Conservation (phyloP, 2,113 vertebrate genomes). For the Danio rerio region DNA sequence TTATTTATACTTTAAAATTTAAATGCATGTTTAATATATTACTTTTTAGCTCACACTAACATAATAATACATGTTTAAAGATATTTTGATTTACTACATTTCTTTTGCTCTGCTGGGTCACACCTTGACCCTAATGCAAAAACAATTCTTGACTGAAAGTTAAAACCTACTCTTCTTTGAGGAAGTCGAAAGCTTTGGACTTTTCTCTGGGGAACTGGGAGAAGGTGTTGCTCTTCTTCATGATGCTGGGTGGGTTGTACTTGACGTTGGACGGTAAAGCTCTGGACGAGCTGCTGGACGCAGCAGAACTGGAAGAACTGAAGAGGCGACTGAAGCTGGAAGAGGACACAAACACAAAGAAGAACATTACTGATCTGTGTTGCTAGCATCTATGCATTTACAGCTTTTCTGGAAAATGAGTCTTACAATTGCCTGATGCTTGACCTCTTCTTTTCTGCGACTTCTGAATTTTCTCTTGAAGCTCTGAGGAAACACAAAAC, state of each 20-base stretch:
- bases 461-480: slow-evolving; percentile 92
- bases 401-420: slow-evolving; percentile 10
- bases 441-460: slow-evolving; percentile 96
- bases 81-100: neutral
- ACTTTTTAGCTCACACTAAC: no score
- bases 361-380: neutral
- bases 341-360: slow-evolving; percentile 42
- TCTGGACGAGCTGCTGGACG: slow-evolving; percentile 81
- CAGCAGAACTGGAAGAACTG: slow-evolving; percentile 83
- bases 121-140: no score
- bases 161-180: slow-evolving; percentile 90
- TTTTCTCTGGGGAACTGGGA: slow-evolving; percentile 92
- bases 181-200: slow-evolving; percentile 92
- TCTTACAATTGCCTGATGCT: slow-evolving; percentile 99
- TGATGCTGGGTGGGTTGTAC: slow-evolving; percentile 84
- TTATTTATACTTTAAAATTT: no score
- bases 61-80: neutral
- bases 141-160: neutral
- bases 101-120: neutral
- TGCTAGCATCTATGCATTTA: slow-evolving; percentile 11
- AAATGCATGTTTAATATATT: no score
- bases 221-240: slow-evolving; percentile 84
- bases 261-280: slow-evolving; percentile 85
- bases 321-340: slow-evolving; percentile 96
- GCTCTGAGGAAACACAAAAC: slow-evolving; percentile 76